Base-by-base conservation (phyloP, 2,888 invertebrate genomes). In the Crepidodera aurea region DNA sequence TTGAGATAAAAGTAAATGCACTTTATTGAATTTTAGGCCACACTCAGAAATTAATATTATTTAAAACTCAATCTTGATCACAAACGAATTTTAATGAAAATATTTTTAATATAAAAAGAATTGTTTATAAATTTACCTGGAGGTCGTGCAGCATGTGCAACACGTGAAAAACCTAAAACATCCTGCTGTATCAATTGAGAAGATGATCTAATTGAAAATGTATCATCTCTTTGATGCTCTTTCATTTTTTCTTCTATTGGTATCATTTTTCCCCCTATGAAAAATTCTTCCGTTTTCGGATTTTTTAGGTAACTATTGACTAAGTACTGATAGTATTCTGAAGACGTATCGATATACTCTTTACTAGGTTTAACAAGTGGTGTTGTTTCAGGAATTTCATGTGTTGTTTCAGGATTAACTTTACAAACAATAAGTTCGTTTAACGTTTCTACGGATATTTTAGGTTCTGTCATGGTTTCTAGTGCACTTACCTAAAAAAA, bases 381-480 rank as follows among this genome's bases (percentile, higher is more conserved):
- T 16, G 25, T n/a, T 3, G 10, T 16, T 22, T 34, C 44, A 0
- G 19, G 6, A n/a, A n/a, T n/a, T n/a, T n/a, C n/a, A n/a, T n/a
- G n/a, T n/a, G n/a, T n/a, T n/a, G n/a, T n/a, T n/a, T n/a, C n/a
- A 7, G 16, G 32, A 1, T 50, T 37, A n/a, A 55, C 18, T 3
- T 63, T 42, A 29, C 56, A 57, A 12, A 8, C 29, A 6, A 40
- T 19, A 7, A 67, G 29, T 46, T 62, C 62, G 6, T 59, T 34
- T 0, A 65, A 34, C 18, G 54, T 51, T 16, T 51, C 53, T 7
- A 55, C 7, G 6, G 62, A 34, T 51, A 67, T 37, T n/a, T 34
- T 29, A 7, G 46, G 54, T 42, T 70, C 65, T 44, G 63, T 61
- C 22, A 62, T 60, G 5, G 66, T 64, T 34, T 66, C 67, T 5